Conservation (phyloP, 1,140 invertebrate species). For the Chironomus tepperi region DNA sequence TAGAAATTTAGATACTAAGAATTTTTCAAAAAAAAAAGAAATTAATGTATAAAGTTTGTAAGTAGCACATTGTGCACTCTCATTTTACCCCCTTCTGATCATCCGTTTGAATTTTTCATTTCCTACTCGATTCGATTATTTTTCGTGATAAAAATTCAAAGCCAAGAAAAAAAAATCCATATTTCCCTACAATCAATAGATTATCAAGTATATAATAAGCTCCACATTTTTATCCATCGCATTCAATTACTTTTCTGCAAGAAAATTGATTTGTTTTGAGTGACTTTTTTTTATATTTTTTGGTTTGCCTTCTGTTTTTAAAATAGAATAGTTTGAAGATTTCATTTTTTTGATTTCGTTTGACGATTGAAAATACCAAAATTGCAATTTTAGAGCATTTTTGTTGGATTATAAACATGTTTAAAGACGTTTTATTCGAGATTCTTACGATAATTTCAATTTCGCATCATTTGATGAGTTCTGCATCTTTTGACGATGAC, state of each 20-base stretch:
- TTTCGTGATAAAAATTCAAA: too few relatives aligned
- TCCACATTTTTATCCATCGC: too few relatives aligned
- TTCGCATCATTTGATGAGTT: too few relatives aligned
- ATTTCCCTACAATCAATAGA: too few relatives aligned
- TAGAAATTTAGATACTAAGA: not conserved
- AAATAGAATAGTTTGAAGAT: not conserved
- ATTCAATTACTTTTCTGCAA: too few relatives aligned
- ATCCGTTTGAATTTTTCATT: too few relatives aligned
- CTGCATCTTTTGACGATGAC: too few relatives aligned
- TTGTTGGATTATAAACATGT: not conserved
- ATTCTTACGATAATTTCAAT: not conserved
- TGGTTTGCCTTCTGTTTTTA: not conserved
- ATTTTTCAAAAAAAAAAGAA: too few relatives aligned
- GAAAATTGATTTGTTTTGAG: not conserved
- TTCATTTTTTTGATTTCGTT: not conserved
- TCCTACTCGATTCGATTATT: too few relatives aligned
- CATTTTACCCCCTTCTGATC: not conserved
- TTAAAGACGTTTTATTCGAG: not conserved
- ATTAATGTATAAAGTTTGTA: not conserved
- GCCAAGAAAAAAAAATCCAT: too few relatives aligned
- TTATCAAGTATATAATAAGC: too few relatives aligned
- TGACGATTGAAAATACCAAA: not conserved
- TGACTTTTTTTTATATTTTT: not conserved
- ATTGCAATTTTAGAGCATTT: not conserved
- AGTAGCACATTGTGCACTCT: constrained; percentile 5